These are phyloP conservation scores for Bos taurus DNA, from an alignment of 2,113 vertebrate species.

Conservation along the genomic window ARS-UCD2.0 NC_037340.1:57316001-57316500, in stretches of 20 bases:
- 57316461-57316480: neutral
- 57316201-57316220: neutral
- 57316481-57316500: neutral
- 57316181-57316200: neutral
- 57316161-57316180: neutral
- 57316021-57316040: rapidly evolving
- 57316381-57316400: neutral
- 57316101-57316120: too few relatives aligned
- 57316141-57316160: neutral
- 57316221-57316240: neutral
- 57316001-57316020: rapidly evolving
- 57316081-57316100: rapidly evolving
- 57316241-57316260: neutral
- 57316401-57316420: neutral
- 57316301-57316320: neutral
- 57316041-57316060: neutral
- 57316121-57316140: neutral
- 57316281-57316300: neutral
- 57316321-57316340: neutral
- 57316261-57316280: neutral
- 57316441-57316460: neutral
- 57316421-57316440: neutral
- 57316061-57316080: rapidly evolving
- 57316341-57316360: neutral
- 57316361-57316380: neutral